Conservation (phyloP, 2,113 vertebrate species). For the human (Homo sapiens) region DNA sequence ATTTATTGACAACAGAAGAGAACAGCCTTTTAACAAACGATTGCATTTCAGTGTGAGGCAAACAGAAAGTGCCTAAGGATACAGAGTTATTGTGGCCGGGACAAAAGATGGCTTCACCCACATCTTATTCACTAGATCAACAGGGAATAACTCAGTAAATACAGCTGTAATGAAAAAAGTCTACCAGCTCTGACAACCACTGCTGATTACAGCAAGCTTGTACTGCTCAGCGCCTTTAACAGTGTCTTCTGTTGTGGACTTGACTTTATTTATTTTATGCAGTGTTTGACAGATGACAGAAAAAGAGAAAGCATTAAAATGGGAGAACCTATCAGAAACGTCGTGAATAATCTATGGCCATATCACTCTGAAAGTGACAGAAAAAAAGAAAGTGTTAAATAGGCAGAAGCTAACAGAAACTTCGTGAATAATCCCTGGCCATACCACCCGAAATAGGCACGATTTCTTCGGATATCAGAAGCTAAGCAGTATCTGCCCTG, state of each 20-base stretch:
- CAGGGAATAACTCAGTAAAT: conserved; percentile 96
- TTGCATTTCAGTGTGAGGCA: conserved; percentile 96
- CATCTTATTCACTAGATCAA: conserved; percentile 96
- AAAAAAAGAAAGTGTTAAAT: too few species aligned
- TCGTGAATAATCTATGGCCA: neutral
- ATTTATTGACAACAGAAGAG: conserved; percentile 90
- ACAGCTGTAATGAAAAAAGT: conserved; percentile 99
- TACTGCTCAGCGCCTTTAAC: conserved; percentile 93
- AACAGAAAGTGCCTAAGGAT: conserved; percentile 96
- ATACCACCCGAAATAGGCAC: too few species aligned
- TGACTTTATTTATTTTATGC: conserved; percentile 97
- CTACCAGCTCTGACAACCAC: conserved; percentile 96
- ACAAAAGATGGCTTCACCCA: conserved; percentile 98
- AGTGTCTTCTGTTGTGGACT: conserved; percentile 96
- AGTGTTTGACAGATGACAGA: conserved; percentile 93
- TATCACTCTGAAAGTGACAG: too few species aligned
- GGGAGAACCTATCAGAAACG: conserved; percentile 93
- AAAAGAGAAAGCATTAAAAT: conserved; percentile 98
- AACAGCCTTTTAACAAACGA: conserved; percentile 94
- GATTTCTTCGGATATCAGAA: too few species aligned
- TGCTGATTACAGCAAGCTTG: conserved; percentile 96
- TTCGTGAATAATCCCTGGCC: too few species aligned
- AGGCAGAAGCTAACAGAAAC: too few species aligned
- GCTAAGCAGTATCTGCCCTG: too few species aligned
- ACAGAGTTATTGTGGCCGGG: conserved; percentile 97